Conservation (phyloP, 2,888 invertebrate species). For the Capitulum mitella region DNA sequence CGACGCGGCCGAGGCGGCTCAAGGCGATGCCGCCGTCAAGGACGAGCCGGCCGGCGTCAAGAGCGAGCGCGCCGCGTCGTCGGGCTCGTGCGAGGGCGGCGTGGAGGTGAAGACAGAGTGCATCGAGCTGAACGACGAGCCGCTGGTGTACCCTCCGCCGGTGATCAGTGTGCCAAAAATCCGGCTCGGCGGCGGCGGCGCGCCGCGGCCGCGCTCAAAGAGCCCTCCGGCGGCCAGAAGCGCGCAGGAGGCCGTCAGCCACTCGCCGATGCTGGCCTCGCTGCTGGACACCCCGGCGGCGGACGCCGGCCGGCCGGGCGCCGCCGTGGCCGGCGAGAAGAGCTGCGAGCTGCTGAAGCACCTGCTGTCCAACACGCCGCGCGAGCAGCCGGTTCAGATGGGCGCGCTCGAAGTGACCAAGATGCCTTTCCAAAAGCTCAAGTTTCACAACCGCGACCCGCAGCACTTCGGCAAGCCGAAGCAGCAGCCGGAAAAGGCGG, state of each 20-base stretch:
- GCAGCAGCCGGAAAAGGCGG: neutral
- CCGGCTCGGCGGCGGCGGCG: neutral
- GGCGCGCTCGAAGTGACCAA: neutral
- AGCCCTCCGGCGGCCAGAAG: slow-evolving; percentile 36
- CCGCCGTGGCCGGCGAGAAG: neutral
- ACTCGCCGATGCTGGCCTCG: slow-evolving; percentile 43
- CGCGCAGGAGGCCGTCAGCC: slow-evolving; percentile 44
- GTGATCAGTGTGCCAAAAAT: slow-evolving; percentile 5
- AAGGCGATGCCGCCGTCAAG: neutral
- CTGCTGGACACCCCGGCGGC: slow-evolving; percentile 44
- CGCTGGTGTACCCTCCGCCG: neutral
- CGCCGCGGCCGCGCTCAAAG: neutral
- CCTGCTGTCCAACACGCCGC: neutral
- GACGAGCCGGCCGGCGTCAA: neutral
- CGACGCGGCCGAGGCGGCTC: no score
- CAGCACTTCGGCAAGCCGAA: neutral
- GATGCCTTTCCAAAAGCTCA: neutral
- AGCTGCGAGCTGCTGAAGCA: slow-evolving; percentile 18
- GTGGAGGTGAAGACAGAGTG: neutral
- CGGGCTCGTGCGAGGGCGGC: no score
- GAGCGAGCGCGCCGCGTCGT: neutral
- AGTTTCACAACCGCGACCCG: neutral
- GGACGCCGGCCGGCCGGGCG: neutral
- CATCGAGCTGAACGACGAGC: neutral
- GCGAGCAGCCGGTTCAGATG: neutral